These are phyloP conservation scores for Eurypyga helias DNA, from an alignment of 2,113 vertebrate genomes.

Conservation along the genomic window DNA sequence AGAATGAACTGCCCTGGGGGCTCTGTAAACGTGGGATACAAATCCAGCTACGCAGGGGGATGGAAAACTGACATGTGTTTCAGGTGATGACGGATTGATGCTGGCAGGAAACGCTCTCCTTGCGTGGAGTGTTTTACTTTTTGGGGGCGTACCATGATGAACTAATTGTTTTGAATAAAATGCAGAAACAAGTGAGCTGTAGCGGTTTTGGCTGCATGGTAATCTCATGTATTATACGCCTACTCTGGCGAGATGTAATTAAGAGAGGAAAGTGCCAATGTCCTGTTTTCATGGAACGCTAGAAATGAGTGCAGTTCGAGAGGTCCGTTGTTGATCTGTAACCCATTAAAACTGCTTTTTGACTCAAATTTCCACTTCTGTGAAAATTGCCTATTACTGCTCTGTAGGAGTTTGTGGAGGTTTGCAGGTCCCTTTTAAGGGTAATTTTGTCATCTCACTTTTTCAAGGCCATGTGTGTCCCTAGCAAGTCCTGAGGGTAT, in stretches of 20 bases:
- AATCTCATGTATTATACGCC: background rate
- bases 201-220: background rate
- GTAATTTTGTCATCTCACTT: background rate
- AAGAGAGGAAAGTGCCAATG: background rate
- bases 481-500: background rate
- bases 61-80: constrained; percentile 4
- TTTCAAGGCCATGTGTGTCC: background rate
- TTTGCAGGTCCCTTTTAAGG: background rate
- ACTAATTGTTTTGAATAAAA: background rate
- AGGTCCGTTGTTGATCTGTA: background rate
- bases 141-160: background rate
- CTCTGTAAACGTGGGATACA: background rate
- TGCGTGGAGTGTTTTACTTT: background rate
- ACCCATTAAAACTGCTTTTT: background rate
- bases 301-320: background rate
- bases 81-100: background rate
- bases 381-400: background rate
- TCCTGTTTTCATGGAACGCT: background rate
- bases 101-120: background rate
- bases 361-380: background rate
- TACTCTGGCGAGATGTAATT: background rate
- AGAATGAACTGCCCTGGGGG: constrained; percentile 1
- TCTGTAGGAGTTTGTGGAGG: background rate
- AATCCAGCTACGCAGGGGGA: background rate
- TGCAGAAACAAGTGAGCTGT: background rate